Conservation (phyloP, 2,797 vertebrate genomes). For the Meriones psammophilus region DNA sequence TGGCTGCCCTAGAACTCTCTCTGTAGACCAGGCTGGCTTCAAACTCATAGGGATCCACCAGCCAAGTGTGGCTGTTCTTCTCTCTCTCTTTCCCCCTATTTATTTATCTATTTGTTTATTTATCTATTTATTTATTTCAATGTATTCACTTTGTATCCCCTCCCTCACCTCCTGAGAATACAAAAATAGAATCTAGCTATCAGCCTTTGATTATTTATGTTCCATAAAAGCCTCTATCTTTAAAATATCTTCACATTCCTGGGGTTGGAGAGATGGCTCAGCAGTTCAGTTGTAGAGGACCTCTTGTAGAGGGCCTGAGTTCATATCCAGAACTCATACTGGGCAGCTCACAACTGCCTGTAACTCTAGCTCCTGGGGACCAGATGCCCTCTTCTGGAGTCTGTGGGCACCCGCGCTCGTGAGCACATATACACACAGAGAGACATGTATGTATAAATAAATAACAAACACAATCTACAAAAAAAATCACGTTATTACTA, state of each 20-base stretch:
- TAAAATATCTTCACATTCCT: not conserved
- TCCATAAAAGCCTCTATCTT: constrained; percentile 18
- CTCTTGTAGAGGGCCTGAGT: not conserved
- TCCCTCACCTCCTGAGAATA: not conserved
- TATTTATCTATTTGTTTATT: too few relatives aligned
- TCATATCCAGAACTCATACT: not conserved
- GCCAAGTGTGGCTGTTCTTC: too few relatives aligned
- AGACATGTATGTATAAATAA: not conserved
- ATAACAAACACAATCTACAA: not conserved
- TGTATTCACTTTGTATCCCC: too few relatives aligned
- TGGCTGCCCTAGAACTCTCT: too few relatives aligned
- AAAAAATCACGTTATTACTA: not conserved
- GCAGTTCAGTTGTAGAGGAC: not conserved
- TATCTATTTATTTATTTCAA: too few relatives aligned
- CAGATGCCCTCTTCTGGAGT: not conserved
- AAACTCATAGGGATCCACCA: too few relatives aligned
- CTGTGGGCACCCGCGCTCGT: not conserved
- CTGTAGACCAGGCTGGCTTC: too few relatives aligned
- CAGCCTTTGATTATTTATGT: constrained; percentile 38
- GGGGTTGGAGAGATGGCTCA: not conserved
- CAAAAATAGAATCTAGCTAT: constrained; percentile 19
- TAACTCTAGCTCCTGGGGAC: not conserved
- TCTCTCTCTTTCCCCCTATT: too few relatives aligned
- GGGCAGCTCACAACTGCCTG: not conserved
- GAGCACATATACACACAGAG: not conserved